Conservation (phyloP, 1,140 invertebrate genomes). For the Littorina saxatilis region DNA sequence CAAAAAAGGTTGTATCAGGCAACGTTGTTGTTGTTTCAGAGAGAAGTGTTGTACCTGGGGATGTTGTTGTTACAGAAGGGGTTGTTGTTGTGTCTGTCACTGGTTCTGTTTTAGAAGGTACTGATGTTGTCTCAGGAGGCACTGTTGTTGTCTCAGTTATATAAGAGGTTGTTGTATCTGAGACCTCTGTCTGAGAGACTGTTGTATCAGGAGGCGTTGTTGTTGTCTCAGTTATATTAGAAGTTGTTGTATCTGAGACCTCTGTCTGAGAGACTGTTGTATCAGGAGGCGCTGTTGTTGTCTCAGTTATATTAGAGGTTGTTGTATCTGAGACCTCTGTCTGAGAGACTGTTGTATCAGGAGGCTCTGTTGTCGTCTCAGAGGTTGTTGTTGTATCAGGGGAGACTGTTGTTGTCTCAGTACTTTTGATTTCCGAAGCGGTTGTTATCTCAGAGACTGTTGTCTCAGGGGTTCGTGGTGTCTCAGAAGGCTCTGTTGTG, state of each 20-base stretch:
- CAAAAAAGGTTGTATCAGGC: too few relatives aligned
- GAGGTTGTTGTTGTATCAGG: neutral
- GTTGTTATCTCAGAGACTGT: neutral
- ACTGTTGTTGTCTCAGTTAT: neutral
- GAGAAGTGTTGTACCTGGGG: neutral
- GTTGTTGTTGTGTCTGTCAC: neutral
- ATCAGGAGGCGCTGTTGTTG: neutral
- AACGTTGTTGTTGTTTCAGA: neutral
- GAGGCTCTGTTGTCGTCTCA: too few relatives aligned
- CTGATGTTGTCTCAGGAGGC: neutral
- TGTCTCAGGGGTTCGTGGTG: neutral
- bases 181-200: neutral
- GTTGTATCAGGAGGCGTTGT: neutral
- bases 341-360: neutral
- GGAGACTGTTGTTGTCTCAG: too few relatives aligned
- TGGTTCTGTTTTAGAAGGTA: neutral
- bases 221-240: neutral
- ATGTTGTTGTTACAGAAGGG: neutral
- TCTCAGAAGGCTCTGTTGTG: neutral
- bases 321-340: neutral
- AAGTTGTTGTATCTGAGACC: neutral
- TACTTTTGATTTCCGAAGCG: too few relatives aligned
- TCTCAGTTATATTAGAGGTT: neutral
- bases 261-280: neutral
- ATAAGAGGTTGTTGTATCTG: neutral